Evolutionary conservation across 2,888 invertebrate genomes (phyloP), one percentile per base, ranked within the genome.

Genomic region (Phorcus lineatus): DNA sequence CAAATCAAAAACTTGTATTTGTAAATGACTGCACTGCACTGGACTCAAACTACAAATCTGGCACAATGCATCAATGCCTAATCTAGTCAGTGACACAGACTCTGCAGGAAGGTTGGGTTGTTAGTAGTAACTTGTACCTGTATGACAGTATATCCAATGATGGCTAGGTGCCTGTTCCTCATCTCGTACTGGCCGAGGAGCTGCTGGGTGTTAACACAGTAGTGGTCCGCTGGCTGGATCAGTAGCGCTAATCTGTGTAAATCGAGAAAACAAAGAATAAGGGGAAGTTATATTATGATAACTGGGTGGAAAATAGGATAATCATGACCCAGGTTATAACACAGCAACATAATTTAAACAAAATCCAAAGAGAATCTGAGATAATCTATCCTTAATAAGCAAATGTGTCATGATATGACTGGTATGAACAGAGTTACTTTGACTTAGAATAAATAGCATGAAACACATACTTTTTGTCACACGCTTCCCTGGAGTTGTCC

Each of bases 141-240:
- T 11, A 90, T 67, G 55, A 96, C 95, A 89, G 94, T 95, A 84
- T 96, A 94, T 2, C 96, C 96, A 70, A 96, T 92, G 85, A 94
- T 94, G 88, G 94, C 94, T 16, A 96, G 93, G 90, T 96, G 95
- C 80, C 95, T 94, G 80, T 94, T 94, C 84, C 95, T 95, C 95
- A 95, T 95, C 2, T 94, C 91, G 91, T 95, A 95, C 31, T 95
- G 94, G 0, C 96, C 96, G 85, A 95, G 93, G 28, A 96, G 91
- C 77, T 94, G 92, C 67, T 93, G 92, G 62, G 94, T 94, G 81
- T 95, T 94, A 62, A 94, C 94, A 89, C 95, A 95, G 91, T 94
- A 96, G 91, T 96, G 95, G 84, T 96, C 95, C 0, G 96, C 95
- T 78, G 95, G 92, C 90, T 95, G 94, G 80, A 96, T 94, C 78